phyloP scores from a whole-genome alignment of 2,113 vertebrate genomes.

The Nycticryphes semicollaris region DNA sequence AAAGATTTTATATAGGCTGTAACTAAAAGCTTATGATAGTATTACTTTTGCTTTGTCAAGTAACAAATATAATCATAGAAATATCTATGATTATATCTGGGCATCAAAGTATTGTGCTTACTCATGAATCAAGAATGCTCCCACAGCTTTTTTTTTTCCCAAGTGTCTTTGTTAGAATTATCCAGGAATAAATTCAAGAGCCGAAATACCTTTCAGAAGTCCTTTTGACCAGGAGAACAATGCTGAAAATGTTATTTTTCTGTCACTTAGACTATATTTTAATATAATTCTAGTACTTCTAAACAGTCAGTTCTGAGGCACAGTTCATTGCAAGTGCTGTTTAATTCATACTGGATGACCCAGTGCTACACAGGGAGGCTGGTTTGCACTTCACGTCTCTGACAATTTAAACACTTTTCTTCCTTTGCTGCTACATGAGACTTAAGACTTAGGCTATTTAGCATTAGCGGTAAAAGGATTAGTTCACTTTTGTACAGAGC shows the following conservation, averaged over 20 bases:
- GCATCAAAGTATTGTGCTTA: background rate
- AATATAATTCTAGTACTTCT: background rate
- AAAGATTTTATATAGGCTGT: background rate
- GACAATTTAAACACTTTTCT: background rate
- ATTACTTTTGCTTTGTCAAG: background rate
- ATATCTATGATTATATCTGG: background rate
- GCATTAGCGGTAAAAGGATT: background rate
- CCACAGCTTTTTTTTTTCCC: background rate
- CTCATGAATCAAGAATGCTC: background rate
- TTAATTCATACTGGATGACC: background rate
- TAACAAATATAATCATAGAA: background rate
- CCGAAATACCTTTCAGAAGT: background rate
- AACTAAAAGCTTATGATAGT: background rate
- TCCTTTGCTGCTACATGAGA: background rate
- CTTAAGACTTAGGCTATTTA: background rate
- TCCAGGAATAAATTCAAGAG: background rate
- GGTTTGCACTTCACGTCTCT: background rate
- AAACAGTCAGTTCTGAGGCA: background rate
- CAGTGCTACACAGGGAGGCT: rapidly evolving
- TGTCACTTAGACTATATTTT: background rate
- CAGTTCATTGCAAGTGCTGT: background rate
- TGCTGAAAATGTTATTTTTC: background rate
- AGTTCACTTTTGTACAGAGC: background rate
- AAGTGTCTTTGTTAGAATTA: background rate
- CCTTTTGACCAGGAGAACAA: background rate